Base-by-base conservation (phyloP, 2,113 vertebrate genomes). In the Phaethornis superciliosus region DNA sequence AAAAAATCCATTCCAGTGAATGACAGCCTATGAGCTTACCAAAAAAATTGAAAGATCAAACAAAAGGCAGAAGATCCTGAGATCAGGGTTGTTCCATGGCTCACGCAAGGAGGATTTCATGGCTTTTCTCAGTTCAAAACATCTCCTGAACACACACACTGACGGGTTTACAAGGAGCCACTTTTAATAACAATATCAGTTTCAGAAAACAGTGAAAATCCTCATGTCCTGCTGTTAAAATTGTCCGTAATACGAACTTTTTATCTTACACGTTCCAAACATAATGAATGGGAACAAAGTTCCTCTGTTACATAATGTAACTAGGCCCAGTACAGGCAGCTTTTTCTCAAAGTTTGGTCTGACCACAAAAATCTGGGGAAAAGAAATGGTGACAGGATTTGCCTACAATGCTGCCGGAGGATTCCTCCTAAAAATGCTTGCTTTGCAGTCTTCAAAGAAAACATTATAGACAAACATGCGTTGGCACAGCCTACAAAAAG, bases 381-480 rank as follows among this genome's bases (percentile, higher is more conserved):
- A 80, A 89, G 74, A 88, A 71, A 69, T 40, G 62, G 74, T 24
- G 4, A 70, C 59, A 55, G 71, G 64, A 77, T 83, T 91, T 94
- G 55, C 67, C 21, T 5, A 62, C 67, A n/a, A 16, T 30, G 17
- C 19, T 58, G 71, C 27, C 64, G 55, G 60, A 90, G 20, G 59
- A 85, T 77, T 85, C 56, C 37, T 91, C 22, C 32, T 55, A 72
- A 46, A 84, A 93, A 33, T 33, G 51, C 68, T 70, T 83, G 42
- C 71, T 74, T 59, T 59, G 47, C 64, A 59, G 5, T 47, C 68
- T 91, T 96, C 79, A 94, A 90, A 95, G 88, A 64, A 74, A 56
- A 63, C 88, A 83, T 10, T 52, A 24, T 2, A 79, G 71, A 42
- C 46, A 63, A 63, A 52, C 42, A 58, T 47, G 22, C 37, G 18